Percentiles rank a stretch among this genome's conserved stretches.
phyloP scores from a whole-genome alignment of 1,140 invertebrate species.

The Drosophila lacteicornis region DNA sequence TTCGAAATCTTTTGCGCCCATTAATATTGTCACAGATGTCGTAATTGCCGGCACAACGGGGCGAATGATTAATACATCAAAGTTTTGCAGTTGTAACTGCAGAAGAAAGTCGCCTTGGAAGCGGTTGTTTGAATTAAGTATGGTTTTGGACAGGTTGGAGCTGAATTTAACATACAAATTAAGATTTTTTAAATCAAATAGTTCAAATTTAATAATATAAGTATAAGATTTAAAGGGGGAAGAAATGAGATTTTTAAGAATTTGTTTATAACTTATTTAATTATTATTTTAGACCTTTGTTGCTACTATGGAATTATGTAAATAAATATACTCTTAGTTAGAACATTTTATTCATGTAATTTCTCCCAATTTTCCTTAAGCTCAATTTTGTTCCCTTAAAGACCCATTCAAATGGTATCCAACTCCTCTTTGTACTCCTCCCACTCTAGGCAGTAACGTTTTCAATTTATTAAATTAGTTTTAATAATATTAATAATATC shows the following conservation, averaged over 20 bases:
- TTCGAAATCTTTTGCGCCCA: constrained; percentile 53
- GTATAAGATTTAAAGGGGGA: no score
- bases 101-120: background rate
- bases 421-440: background rate
- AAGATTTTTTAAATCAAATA: background rate
- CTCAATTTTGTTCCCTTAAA: background rate
- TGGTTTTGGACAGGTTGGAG: background rate
- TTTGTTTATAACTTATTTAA: no score
- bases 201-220: no score
- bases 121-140: background rate
- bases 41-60: constrained; percentile 38
- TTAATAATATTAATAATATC: constrained; percentile 80
- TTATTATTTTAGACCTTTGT: no score
- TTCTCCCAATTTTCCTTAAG: background rate
- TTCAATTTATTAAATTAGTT: constrained; percentile 77
- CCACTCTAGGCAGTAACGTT: constrained; percentile 7
- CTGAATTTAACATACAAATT: background rate
- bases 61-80: constrained; percentile 72
- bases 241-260: no score
- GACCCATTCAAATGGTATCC: background rate
- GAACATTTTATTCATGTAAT: background rate
- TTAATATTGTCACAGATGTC: constrained; percentile 81
- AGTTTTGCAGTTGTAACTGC: constrained; percentile 61
- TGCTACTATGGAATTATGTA: no score
- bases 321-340: no score